Base-by-base conservation (phyloP, 2,888 invertebrate species). In the Actias luna region DNA sequence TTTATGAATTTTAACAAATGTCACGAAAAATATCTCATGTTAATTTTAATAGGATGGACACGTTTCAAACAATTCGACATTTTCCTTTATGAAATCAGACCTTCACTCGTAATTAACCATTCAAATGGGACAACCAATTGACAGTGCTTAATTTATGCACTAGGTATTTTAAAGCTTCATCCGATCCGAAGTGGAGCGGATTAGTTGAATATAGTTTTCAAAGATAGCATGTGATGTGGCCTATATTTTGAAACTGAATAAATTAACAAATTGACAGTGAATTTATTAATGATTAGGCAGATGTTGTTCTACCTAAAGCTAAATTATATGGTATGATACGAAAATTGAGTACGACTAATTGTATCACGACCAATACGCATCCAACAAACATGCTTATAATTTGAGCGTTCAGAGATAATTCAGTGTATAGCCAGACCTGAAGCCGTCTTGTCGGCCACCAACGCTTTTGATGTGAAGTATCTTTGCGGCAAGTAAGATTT, bases 101-200 rank as follows among this genome's bases (percentile, higher is more conserved):
- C 63, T 62, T 57, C 67, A 16, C 55, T 29, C 7, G 22, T 8
- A 33, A 16, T 62, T 39, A 22, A 31, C 42, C 12, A 58, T 70
- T 66, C 69, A 72, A 71, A 73, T 69, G 67, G 64, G 68, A 67
- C 69, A 65, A 36, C 58, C 59, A 70, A 69, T 61, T 75, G 69
- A 58, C 71, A 67, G 46, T 60, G 64, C 65, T 67, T 65, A 71
- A 69, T 66, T 72, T 71, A 68, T 69, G 29, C 61, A 42, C 12
- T 33, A 22, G 61, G 60, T 71, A 69, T 73, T 69, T 70, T 58
- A 62, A 66, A 61, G 64, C 57, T 22, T 33, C 22, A 31, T 29
- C 22, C 35, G 31, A 18, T 33, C 61, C 39, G 58, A 50, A 55
- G 46, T 31, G 22, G 58, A 58, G 36, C 22, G 18, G 33, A 42